phyloP scores from a whole-genome alignment of 2,113 vertebrate genomes.

The Thryonomys swinderianus region DNA sequence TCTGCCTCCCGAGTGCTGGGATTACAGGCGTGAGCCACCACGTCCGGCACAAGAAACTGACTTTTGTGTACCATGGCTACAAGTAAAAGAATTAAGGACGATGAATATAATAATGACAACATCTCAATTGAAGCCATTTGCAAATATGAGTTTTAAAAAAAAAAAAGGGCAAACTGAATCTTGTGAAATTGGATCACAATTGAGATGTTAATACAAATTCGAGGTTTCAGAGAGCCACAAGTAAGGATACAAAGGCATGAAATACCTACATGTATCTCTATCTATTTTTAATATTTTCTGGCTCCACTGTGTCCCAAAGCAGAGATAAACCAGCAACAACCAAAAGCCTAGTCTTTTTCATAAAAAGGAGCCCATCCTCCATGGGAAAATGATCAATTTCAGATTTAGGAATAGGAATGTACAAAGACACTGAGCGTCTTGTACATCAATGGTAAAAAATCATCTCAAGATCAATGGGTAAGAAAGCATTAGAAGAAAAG shows the following conservation, averaged over 20 bases:
- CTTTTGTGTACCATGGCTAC: background rate
- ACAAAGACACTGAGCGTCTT: background rate
- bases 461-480: background rate
- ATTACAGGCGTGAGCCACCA: no score
- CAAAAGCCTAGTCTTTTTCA: background rate
- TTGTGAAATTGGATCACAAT: background rate
- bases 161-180: background rate
- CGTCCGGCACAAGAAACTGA: no score
- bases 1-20: no score
- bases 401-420: background rate
- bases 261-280: background rate
- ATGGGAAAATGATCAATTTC: background rate
- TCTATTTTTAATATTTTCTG: background rate
- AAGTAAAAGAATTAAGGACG: background rate
- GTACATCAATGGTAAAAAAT: background rate
- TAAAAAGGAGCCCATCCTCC: background rate
- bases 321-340: background rate
- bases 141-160: background rate
- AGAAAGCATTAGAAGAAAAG: background rate
- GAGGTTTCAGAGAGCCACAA: background rate
- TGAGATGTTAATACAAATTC: background rate
- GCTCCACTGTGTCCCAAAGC: background rate
- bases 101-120: background rate
- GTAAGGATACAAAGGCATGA: background rate
- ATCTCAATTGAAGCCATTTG: background rate